Evolutionary conservation across 2,797 vertebrate species (phyloP), one percentile per base, ranked within the genome.

Genomic region (Rachycentron canadum): DNA sequence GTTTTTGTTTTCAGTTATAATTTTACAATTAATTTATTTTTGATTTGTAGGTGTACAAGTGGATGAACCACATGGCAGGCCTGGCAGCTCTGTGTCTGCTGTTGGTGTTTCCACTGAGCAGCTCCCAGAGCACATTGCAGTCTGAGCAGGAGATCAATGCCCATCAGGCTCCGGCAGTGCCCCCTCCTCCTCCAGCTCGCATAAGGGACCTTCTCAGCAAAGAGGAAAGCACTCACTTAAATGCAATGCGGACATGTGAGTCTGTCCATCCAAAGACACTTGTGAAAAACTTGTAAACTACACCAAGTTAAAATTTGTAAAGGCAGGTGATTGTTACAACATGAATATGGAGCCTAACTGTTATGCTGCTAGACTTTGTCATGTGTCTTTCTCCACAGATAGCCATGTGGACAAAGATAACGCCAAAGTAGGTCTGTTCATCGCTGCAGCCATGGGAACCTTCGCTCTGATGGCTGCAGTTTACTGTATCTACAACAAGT

Each of bases 401-500:
- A 76, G 47, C 16, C 68, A 69, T 1, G 58, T 73, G 17, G 82
- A 81, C 49, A 86, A 91, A 77, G 93, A 89, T 36, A 89, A 84
- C 0, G 89, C 78, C 50, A 94, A 93, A 78, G 88, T 95, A 50
- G 92, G 81, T 6, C 74, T 96, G 68, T 96, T 96, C 85, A 89
- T 96, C 1, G 93, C 94, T 10, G 95, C 95, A 0, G 91, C 94
- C 5, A 32, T 89, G 23, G 95, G 94, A 56, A 95, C 94, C 21
- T 77, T 95, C 11, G 72, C 79, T 10, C 84, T 96, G 75, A 96
- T 96, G 94, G 93, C 89, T 21, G 92, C 91, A 0, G 92, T 96
- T 11, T 96, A 95, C 86, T 96, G 95, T 62, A 95, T 96, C 90
- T 96, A 95, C 93, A 95, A 88, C 80, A 94, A 90, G 76, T 95